phyloP scores from a whole-genome alignment of 2,797 vertebrate species.

The Cynopterus sphinx region DNA sequence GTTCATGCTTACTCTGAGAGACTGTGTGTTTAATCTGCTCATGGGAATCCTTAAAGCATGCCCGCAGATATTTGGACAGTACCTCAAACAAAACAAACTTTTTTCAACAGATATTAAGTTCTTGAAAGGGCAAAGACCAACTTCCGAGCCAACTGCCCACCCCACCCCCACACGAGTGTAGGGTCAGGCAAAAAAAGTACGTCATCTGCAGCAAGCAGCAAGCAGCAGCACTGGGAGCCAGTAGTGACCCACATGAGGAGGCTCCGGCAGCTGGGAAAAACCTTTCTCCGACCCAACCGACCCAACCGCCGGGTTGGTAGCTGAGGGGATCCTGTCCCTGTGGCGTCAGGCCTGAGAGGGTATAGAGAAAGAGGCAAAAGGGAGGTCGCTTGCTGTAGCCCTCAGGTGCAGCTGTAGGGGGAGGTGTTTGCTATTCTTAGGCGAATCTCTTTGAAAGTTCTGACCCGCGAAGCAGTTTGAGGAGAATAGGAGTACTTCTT shows the following conservation, averaged over 20 bases:
- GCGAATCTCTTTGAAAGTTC: not conserved
- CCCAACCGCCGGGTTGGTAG: not conserved
- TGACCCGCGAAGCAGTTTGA: not conserved
- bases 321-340: not conserved
- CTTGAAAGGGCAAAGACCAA: not conserved
- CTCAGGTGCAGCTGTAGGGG: not conserved
- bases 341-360: not conserved
- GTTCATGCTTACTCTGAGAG: not conserved
- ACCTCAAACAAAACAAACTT: not conserved
- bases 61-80: not conserved
- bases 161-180: not conserved
- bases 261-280: not conserved
- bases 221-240: not conserved
- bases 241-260: not conserved
- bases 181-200: not conserved
- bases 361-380: slow-evolving; percentile 8
- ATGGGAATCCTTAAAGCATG: not conserved
- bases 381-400: not conserved
- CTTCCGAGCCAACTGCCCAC: not conserved
- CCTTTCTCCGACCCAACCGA: no score
- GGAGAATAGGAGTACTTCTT: not conserved
- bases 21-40: not conserved
- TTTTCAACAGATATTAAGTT: not conserved
- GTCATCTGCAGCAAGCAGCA: not conserved
- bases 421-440: not conserved